Base-by-base conservation (phyloP, 2,888 invertebrate genomes). In the Lasiommata megera region DNA sequence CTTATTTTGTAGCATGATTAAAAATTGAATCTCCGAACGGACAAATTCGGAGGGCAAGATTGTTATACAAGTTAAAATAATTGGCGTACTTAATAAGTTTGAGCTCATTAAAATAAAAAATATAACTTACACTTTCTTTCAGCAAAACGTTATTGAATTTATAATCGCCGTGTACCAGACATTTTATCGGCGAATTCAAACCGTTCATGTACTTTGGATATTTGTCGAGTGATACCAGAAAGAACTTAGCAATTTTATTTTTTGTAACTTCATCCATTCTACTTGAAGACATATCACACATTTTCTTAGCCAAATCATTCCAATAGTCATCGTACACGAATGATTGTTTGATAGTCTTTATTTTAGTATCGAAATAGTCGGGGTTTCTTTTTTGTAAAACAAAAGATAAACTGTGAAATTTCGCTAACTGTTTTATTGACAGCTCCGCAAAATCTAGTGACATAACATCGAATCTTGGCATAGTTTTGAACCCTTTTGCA, bases 131-230 rank as follows among this genome's bases (percentile, higher is more conserved):
- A 14, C 36, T 51, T 62, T 76, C 70, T 64, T 76, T 80, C 8
- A 67, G 48, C 67, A 87, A 61, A 16, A 85, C 70, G 66, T 87
- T 86, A 53, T 76, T 80, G n/a, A 75, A 68, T 58, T 76, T 78
- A 54, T 73, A 87, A 66, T 86, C 85, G 0, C 85, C 84, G 60
- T 86, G 85, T 43, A 78, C 76, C 5, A 84, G 51, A 53, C 76
- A 77, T 12, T 68, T 58, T n/a, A 68, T 34, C 1, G 52, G 46
- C 8, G 58, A 56, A 17, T 63, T 61, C 6, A 56, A 29, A 8
- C 76, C 74, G n/a, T 59, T 60, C 9, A 67, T 60, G 57, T 76
- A 72, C 7, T 65, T 60, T 0, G 48, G 47, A 60, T 67, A 71
- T 34, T 69, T 77, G 0, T 74, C 66, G 0, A 65, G 17, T 3